Base-by-base conservation (phyloP, 2,113 vertebrate genomes). In the Forbesichthys papilliferus region DNA sequence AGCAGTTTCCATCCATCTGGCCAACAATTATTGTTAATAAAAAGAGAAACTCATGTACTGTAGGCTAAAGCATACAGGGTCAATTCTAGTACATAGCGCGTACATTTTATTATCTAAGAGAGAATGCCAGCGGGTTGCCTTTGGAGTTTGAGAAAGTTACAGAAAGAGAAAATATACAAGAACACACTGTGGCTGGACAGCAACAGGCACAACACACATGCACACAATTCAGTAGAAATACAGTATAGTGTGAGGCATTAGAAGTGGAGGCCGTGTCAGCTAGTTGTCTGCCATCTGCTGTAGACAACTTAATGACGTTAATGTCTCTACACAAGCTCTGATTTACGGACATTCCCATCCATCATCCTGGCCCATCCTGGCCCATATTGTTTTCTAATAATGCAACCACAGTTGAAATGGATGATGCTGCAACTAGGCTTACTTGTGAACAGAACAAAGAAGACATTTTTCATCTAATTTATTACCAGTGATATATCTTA, bases 261-360 rank as follows among this genome's bases (percentile, higher is more conserved):
- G 34, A 6, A 34, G 20, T 11, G 5, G 18, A 48, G 33, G 54
- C 14, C n/a, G 5, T 68, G 20, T 54, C 18, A 63, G 74, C 52
- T 63, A 27, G 47, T 53, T 64, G 64, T 66, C 66, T 72, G 49
- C 62, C 66, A 18, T 27, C 62, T 48, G 49, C 57, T 63, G 36
- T 18, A 70, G 67, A 73, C 59, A 14, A 72, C 57, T 85, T 71
- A 70, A 73, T 20, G 16, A 49, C n/a, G 20, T 68, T 74, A 42
- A 53, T 67, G 66, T 27, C 27, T 68, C 46, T 42, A 64, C 53
- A 16, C 55, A 53, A 49, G 58, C 65, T 61, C n/a, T 59, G 54
- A 80, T 82, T 80, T 79, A 61, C 48, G n/a, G 81, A 71, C 68
- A 82, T 75, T 79, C 48, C 60, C 58, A 87, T 79, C 61, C 68